Conservation (phyloP, 2,888 invertebrate genomes). For the Archips crataeganus region DNA sequence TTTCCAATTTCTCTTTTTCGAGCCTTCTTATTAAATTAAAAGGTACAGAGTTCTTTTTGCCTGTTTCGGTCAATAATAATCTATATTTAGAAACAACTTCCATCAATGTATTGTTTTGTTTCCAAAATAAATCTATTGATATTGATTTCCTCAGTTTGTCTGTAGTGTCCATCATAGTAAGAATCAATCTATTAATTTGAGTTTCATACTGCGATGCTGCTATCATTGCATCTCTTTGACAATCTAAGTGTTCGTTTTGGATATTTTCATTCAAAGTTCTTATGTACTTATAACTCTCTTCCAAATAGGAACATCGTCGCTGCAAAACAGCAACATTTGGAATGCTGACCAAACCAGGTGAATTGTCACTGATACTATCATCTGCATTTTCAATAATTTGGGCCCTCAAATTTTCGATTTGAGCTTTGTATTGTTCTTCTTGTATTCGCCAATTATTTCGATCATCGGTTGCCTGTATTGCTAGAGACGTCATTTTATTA, state of each 20-base stretch:
- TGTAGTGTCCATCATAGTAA: slow-evolving; percentile 67
- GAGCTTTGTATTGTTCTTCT: slow-evolving; percentile 77
- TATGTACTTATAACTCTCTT: slow-evolving; percentile 74
- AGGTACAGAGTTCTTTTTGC: slow-evolving; percentile 54
- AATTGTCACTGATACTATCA: slow-evolving; percentile 70
- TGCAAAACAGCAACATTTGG: slow-evolving; percentile 59
- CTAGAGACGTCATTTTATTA: slow-evolving; percentile 75
- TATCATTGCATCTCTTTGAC: slow-evolving; percentile 76
- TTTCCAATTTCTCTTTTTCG: slow-evolving; percentile 62
- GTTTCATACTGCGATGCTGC: slow-evolving; percentile 71
- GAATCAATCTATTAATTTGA: slow-evolving; percentile 73
- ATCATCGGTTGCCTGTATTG: slow-evolving; percentile 74
- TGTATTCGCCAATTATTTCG: slow-evolving; percentile 73
- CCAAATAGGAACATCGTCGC: slow-evolving; percentile 76
- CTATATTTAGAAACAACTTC: slow-evolving; percentile 83
- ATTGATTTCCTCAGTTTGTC: slow-evolving; percentile 81
- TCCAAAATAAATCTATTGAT: slow-evolving; percentile 77
- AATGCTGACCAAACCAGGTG: slow-evolving; percentile 67
- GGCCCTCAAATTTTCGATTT: slow-evolving; percentile 73
- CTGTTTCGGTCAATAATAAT: slow-evolving; percentile 62
- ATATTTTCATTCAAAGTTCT: slow-evolving; percentile 83
- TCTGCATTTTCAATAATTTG: slow-evolving; percentile 60
- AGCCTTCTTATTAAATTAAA: slow-evolving; percentile 54
- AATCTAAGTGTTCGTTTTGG: slow-evolving; percentile 79
- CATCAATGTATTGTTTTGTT: slow-evolving; percentile 82